Evolutionary conservation across 2,797 vertebrate species (phyloP).

Genomic region (Cheirogaleus major): DNA sequence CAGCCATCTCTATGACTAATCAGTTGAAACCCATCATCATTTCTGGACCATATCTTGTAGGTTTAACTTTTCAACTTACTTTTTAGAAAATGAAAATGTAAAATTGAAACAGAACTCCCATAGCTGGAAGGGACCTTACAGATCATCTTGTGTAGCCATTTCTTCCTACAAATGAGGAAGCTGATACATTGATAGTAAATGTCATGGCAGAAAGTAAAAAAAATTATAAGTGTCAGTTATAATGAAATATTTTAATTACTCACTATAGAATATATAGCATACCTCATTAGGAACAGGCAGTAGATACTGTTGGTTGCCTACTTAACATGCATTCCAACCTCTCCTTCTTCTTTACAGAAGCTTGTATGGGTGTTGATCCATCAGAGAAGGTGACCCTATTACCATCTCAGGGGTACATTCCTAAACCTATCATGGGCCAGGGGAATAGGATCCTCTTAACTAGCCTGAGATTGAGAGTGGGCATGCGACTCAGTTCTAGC

Average conservation of each 20-base stretch:
- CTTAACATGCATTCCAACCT: neutral
- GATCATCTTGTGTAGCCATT: neutral
- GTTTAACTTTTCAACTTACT: neutral
- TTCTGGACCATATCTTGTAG: neutral
- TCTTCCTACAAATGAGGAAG: neutral
- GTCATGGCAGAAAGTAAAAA: neutral
- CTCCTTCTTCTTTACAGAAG: neutral
- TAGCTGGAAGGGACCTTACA: neutral
- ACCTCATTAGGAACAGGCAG: neutral
- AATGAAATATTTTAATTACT: neutral
- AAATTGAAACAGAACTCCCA: neutral
- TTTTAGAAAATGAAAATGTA: neutral
- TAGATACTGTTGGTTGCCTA: neutral
- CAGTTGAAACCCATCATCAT: neutral
- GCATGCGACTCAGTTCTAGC: neutral
- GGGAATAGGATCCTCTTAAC: neutral
- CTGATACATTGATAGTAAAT: neutral
- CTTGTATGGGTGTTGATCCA: neutral
- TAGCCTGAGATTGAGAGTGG: neutral
- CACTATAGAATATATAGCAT: neutral
- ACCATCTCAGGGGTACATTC: neutral
- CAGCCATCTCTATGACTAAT: neutral
- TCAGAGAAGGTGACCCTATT: neutral
- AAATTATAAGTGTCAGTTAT: neutral
- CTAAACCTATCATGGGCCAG: neutral